These are phyloP conservation scores for Sitobion miscanthi DNA, from an alignment of 1,140 invertebrate species.

Conservation along the genomic window DNA sequence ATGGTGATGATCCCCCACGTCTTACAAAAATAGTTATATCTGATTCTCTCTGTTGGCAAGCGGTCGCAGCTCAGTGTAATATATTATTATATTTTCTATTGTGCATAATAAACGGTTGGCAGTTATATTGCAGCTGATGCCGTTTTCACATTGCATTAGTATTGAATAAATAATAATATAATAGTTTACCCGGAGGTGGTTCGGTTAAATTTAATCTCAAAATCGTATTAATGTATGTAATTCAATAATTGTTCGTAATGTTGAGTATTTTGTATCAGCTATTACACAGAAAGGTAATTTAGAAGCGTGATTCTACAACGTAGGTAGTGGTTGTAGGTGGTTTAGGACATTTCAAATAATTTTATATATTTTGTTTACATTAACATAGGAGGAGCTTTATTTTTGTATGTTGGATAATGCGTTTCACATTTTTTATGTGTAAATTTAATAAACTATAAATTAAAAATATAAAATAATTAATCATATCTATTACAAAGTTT, in stretches of 20 bases:
- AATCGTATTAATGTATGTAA: not conserved
- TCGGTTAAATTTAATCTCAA: not conserved
- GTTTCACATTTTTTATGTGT: not conserved
- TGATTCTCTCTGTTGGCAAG: conserved; percentile 11
- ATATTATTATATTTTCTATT: conserved; percentile 7
- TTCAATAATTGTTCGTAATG: not conserved
- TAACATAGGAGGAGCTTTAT: not conserved
- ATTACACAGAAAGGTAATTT: not conserved
- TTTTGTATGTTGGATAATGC: not conserved
- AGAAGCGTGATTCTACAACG: no score
- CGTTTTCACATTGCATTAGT: not conserved
- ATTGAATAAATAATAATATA: not conserved
- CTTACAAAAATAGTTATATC: conserved; percentile 13
- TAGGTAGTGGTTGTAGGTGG: no score
- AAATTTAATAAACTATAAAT: not conserved
- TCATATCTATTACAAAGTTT: not conserved
- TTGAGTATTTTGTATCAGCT: not conserved
- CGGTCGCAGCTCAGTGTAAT: not conserved
- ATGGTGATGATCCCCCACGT: not conserved
- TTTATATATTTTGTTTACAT: not conserved
- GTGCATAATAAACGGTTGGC: not conserved
- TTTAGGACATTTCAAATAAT: no score
- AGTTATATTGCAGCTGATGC: not conserved
- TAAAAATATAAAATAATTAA: not conserved
- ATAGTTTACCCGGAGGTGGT: not conserved